Evolutionary conservation across 2,888 invertebrate species (phyloP).

Genomic region (Osedax frankpressi): DNA sequence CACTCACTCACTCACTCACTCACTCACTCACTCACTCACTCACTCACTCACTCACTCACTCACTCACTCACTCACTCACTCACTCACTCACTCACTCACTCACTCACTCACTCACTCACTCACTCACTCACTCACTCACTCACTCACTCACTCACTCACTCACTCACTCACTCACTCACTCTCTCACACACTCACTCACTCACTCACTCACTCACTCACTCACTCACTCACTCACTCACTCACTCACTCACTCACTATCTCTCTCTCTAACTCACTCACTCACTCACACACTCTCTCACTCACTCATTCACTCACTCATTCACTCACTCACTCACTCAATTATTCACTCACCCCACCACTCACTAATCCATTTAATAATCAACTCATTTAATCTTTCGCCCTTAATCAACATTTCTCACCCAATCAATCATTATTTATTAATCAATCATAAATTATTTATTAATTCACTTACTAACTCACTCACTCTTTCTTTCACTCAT

Average conservation of each 20-base stretch:
- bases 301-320: too few relatives aligned
- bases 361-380: too few relatives aligned
- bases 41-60: not conserved
- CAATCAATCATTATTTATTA: too few relatives aligned
- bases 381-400: too few relatives aligned
- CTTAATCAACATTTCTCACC: not conserved
- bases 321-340: too few relatives aligned
- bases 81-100: not conserved
- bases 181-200: not conserved
- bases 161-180: not conserved
- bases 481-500: not conserved
- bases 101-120: constrained; percentile 5
- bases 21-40: not conserved
- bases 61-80: not conserved
- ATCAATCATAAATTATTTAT: not conserved
- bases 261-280: too few relatives aligned
- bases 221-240: constrained; percentile 6
- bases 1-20: not conserved
- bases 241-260: not conserved
- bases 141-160: constrained; percentile 4
- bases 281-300: too few relatives aligned
- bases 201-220: not conserved
- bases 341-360: too few relatives aligned
- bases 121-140: not conserved
- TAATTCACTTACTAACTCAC: not conserved